phyloP scores from a whole-genome alignment of 2,888 invertebrate genomes.

The Lepidochrysops patricia region DNA sequence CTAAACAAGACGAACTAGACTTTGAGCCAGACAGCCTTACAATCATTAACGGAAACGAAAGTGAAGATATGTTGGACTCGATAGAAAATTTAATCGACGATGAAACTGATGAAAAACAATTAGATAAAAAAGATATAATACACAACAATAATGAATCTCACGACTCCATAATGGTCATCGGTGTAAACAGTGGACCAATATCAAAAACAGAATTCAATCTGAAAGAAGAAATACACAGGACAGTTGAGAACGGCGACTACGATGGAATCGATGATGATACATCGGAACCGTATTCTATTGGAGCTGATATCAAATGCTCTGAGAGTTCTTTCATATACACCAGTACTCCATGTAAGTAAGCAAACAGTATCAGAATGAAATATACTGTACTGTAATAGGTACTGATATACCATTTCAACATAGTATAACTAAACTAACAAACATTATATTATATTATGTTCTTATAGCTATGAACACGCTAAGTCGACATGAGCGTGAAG shows the following conservation, averaged over 20 bases:
- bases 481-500: slow-evolving; percentile 70
- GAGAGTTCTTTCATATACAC: slow-evolving; percentile 6
- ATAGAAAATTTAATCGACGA: slow-evolving; percentile 12
- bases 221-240: slow-evolving; percentile 63
- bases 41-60: slow-evolving; percentile 35
- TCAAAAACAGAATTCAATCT: slow-evolving; percentile 58
- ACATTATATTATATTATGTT: slow-evolving; percentile 1
- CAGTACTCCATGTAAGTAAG: background rate
- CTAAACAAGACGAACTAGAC: slow-evolving; percentile 54
- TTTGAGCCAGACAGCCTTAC: slow-evolving; percentile 65
- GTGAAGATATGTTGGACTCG: slow-evolving; percentile 24
- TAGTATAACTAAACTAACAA: background rate
- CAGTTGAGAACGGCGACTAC: slow-evolving; percentile 39
- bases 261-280: background rate
- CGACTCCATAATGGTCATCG: slow-evolving; percentile 43
- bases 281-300: slow-evolving; percentile 4
- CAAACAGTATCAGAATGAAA: no score
- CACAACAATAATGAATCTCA: slow-evolving; percentile 33
- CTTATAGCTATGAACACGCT: slow-evolving; percentile 34
- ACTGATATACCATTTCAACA: no score
- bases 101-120: slow-evolving; percentile 13
- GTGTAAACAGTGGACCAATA: slow-evolving; percentile 59
- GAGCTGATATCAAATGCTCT: background rate
- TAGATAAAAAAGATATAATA: slow-evolving; percentile 20
- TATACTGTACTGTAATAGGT: no score